Percentiles rank a stretch among this genome's conserved stretches.
These are phyloP conservation scores for Abramis brama DNA, from an alignment of 2,113 vertebrate species.

Conservation along the genomic window DNA sequence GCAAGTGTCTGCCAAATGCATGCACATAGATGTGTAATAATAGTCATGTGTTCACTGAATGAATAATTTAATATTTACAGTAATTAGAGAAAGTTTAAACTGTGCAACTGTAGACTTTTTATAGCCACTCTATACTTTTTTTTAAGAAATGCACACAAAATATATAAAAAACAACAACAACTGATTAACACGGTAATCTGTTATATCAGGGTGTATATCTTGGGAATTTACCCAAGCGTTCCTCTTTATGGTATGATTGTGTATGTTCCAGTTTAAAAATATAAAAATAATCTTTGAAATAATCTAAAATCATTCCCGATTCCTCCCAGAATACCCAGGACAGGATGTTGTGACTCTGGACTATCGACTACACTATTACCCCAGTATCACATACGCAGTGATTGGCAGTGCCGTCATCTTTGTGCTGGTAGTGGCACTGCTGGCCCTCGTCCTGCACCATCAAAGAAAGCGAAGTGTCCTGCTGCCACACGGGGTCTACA, in stretches of 20 bases:
- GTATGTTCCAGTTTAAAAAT: not conserved
- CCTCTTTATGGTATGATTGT: too few species aligned
- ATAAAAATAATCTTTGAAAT: too few species aligned
- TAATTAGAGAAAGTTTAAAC: not conserved
- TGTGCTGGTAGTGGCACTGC: constrained; percentile 89
- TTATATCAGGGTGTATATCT: too few species aligned
- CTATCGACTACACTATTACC: constrained; percentile 91
- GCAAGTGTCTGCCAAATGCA: too few species aligned
- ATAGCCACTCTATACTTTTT: too few species aligned
- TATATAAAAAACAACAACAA: too few species aligned
- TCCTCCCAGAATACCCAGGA: constrained; percentile 83
- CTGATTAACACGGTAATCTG: not conserved
- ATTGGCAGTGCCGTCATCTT: constrained; percentile 95
- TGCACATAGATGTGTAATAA: too few species aligned
- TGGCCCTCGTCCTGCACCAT: constrained; percentile 93
- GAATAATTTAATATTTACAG: not conserved
- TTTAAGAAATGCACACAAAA: too few species aligned
- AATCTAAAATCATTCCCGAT: not conserved
- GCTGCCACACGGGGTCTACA: constrained; percentile 79
- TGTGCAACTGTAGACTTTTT: too few species aligned
- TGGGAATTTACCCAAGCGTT: not conserved
- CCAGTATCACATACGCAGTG: constrained; percentile 94
- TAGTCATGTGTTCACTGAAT: not conserved
- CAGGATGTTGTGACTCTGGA: constrained; percentile 92
- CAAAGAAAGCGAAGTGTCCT: constrained; percentile 93